Conservation (phyloP, 30 jellyfish, hydroid and myxozoan genomes). For the Pelagia noctiluca region DNA sequence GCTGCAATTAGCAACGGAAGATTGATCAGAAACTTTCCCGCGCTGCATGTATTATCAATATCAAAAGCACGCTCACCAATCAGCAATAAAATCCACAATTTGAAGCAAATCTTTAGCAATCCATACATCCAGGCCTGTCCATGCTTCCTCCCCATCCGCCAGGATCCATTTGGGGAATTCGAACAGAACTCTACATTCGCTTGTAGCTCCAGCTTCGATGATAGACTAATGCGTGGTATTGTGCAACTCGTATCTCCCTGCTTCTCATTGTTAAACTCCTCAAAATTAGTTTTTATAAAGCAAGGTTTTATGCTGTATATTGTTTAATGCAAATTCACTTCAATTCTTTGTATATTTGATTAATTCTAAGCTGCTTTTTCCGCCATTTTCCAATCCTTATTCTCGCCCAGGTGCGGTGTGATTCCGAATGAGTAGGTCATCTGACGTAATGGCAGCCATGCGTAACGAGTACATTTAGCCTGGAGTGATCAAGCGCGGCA, state of each 20-base stretch:
- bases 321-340: background rate
- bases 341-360: background rate
- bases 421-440: conserved; percentile 49
- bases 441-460: conserved; percentile 75
- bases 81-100: background rate
- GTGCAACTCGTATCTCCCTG: background rate
- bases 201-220: conserved; percentile 1
- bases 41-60: background rate
- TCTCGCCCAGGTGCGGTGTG: conserved; percentile 71
- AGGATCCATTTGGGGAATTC: conserved; percentile 36
- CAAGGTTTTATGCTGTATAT: background rate
- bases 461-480: conserved; percentile 77
- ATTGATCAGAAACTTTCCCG: background rate
- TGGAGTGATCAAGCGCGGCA: conserved; percentile 75
- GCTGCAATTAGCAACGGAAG: background rate
- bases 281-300: background rate
- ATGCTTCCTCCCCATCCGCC: conserved; percentile 74
- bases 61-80: conserved; percentile 26
- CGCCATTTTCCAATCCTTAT: conserved; percentile 4
- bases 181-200: background rate
- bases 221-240: background rate
- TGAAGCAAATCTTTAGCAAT: conserved; percentile 31
- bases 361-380: background rate
- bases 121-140: conserved; percentile 68
- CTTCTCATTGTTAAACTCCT: background rate